Conservation (phyloP, 2,888 invertebrate species). For the Empis stercorea region DNA sequence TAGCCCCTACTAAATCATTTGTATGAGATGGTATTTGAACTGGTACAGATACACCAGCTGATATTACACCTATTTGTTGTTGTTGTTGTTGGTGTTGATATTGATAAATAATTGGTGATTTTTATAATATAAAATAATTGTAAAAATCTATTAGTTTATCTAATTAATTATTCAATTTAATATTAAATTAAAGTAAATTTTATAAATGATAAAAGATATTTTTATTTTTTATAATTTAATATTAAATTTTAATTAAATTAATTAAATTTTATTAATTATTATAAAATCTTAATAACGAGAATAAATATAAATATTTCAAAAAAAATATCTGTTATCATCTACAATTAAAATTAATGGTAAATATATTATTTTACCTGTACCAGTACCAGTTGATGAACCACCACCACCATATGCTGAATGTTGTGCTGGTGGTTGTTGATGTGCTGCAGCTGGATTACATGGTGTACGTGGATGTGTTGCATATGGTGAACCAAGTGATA, state of each 20-base stretch:
- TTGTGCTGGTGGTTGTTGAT: conserved; percentile 58
- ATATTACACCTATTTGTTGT: conserved; percentile 25
- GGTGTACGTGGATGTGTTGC: conserved; percentile 56
- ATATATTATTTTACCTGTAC: neutral
- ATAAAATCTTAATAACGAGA: too few relatives aligned
- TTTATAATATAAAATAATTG: neutral
- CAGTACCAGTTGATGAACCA: conserved; percentile 13
- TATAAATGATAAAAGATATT: neutral
- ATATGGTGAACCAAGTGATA: conserved; percentile 59
- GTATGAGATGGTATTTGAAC: conserved; percentile 84
- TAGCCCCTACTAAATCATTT: conserved; percentile 60
- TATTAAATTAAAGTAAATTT: too few relatives aligned
- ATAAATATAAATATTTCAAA: too few relatives aligned
- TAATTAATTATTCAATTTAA: too few relatives aligned
- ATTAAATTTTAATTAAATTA: too few relatives aligned
- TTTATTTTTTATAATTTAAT: neutral
- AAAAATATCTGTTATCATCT: too few relatives aligned
- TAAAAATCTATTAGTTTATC: too few relatives aligned
- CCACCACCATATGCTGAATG: conserved; percentile 49
- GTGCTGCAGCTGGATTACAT: conserved; percentile 61
- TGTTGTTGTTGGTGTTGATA: neutral
- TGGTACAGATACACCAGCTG: conserved; percentile 89
- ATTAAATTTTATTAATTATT: too few relatives aligned
- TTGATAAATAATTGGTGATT: neutral
- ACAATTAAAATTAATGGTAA: too few relatives aligned